These are phyloP conservation scores for Icerya purchasi DNA, from an alignment of 2,888 invertebrate species.

Conservation along the genomic window DNA sequence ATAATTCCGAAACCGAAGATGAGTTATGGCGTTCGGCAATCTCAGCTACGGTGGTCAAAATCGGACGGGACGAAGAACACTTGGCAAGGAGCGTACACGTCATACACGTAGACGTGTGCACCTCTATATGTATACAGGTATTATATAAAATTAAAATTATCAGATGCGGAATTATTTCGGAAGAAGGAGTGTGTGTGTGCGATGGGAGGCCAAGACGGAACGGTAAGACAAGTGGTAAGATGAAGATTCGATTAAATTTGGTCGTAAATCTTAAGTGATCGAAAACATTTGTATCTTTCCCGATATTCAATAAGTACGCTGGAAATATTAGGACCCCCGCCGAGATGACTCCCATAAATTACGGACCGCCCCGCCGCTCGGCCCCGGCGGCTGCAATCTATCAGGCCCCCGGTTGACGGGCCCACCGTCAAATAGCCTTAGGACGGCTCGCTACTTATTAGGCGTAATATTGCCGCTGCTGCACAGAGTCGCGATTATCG, in stretches of 20 bases:
- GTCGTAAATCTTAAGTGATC: constrained; percentile 13
- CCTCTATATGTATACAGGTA: no score
- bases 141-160: no score
- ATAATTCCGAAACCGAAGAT: neutral
- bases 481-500: no score
- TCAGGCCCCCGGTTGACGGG: neutral
- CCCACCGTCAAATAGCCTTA: neutral
- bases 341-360: neutral
- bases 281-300: constrained; percentile 13
- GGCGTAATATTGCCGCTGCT: no score
- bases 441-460: neutral
- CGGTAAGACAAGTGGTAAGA: neutral
- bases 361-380: neutral
- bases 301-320: constrained; percentile 12
- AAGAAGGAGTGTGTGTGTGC: no score
- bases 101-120: no score
- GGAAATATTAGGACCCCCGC: constrained; percentile 9
- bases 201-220: neutral
- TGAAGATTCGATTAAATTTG: constrained; percentile 9
- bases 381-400: neutral
- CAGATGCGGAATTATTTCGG: neutral
- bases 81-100: no score
- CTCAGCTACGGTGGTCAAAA: neutral
- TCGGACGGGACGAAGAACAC: no score
- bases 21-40: neutral